A percentile compares a stretch with the other conserved stretches of the same genome.
These are phyloP conservation scores for Xenopus borealis DNA, from an alignment of 2,113 vertebrate genomes.

Conservation along the genomic window DNA sequence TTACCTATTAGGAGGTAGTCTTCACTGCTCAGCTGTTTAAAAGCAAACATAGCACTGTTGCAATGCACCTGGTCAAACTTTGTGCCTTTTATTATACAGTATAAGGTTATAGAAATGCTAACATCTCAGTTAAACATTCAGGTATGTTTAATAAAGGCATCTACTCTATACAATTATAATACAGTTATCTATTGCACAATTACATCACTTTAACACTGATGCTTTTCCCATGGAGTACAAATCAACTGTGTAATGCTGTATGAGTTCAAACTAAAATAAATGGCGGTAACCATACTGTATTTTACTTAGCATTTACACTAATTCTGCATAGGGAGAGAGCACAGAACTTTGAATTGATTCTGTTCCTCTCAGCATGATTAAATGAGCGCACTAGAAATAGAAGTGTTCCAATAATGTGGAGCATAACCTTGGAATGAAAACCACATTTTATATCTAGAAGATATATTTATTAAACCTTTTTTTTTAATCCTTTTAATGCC, in stretches of 20 bases:
- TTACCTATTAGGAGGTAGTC: no score
- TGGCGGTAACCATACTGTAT: not conserved
- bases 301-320: not conserved
- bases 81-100: no score
- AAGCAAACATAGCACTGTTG: no score
- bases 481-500: not conserved
- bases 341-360: not conserved
- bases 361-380: not conserved
- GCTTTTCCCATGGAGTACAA: not conserved
- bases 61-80: no score
- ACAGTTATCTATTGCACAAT: no score
- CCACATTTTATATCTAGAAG: not conserved
- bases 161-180: no score
- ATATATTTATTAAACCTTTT: constrained; percentile 7
- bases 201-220: not conserved
- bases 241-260: not conserved
- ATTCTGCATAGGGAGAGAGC: not conserved
- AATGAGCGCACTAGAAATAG: not conserved
- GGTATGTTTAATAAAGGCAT: no score
- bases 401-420: constrained; percentile 1
- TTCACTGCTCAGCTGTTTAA: no score
- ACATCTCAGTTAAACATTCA: no score
- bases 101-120: no score
- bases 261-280: not conserved
- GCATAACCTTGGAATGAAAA: constrained; percentile 8